These are phyloP conservation scores for Bucco capensis DNA, from an alignment of 2,113 vertebrate genomes.

Conservation along the genomic window DNA sequence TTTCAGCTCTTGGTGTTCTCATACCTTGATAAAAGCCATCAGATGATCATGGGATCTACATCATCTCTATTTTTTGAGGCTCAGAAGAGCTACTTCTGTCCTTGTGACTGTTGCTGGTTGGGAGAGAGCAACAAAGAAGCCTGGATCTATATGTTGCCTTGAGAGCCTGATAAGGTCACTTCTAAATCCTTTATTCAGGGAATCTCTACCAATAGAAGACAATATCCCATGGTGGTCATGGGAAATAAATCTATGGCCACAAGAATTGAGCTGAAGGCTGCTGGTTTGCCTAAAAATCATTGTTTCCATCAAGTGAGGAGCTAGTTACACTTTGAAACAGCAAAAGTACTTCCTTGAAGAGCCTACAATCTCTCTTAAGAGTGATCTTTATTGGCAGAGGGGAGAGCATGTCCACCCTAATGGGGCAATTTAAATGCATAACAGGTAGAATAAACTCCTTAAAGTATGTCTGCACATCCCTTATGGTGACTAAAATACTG, in stretches of 20 bases:
- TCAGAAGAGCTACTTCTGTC: background rate
- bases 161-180: background rate
- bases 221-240: background rate
- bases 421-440: constrained; percentile 78
- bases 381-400: constrained; percentile 41
- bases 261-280: background rate
- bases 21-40: background rate
- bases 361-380: constrained; percentile 24
- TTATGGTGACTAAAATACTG: constrained; percentile 65
- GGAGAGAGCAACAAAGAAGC: background rate
- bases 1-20: background rate
- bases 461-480: constrained; percentile 57
- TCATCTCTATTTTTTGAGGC: background rate
- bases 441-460: constrained; percentile 66
- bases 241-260: background rate
- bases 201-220: background rate
- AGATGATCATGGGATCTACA: background rate
- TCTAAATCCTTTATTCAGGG: background rate
- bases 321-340: constrained; percentile 11
- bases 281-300: constrained; percentile 48
- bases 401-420: constrained; percentile 61
- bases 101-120: background rate
- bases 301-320: constrained; percentile 32
- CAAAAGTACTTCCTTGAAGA: constrained; percentile 29
- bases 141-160: background rate